These are phyloP conservation scores for Aspiorhynchus laticeps DNA, from an alignment of 2,113 vertebrate species.

Conservation along the genomic window DNA sequence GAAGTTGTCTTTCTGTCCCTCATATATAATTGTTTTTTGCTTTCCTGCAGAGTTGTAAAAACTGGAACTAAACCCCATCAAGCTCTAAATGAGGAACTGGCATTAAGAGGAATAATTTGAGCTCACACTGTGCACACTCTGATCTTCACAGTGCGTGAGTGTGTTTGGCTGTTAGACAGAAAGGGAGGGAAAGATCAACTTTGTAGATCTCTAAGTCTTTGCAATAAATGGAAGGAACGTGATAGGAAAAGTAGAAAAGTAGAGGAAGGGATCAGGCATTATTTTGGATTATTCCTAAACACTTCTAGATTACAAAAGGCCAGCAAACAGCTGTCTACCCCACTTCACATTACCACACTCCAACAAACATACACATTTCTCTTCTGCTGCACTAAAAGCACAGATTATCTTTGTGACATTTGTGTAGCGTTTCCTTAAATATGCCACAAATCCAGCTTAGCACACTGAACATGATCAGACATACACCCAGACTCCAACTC, in stretches of 20 bases:
- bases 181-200: conserved; percentile 7
- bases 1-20: conserved; percentile 1
- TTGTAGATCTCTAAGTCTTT: conserved; percentile 10
- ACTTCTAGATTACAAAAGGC: conserved; percentile 43
- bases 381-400: conserved; percentile 51
- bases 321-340: conserved; percentile 18
- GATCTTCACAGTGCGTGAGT: background rate
- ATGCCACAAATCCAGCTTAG: conserved; percentile 57
- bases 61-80: conserved; percentile 24
- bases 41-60: conserved; percentile 17
- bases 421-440: conserved; percentile 51
- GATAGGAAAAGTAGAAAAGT: conserved; percentile 26
- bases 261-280: conserved; percentile 37
- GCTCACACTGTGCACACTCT: conserved; percentile 12
- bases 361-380: conserved; percentile 26
- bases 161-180: background rate
- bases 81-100: conserved; percentile 25
- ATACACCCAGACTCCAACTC: conserved; percentile 20
- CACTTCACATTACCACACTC: background rate
- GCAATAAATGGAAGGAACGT: conserved; percentile 36
- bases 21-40: conserved; percentile 14
- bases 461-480: conserved; percentile 50
- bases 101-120: conserved; percentile 11
- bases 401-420: conserved; percentile 60
- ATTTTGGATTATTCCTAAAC: conserved; percentile 56